These are phyloP conservation scores for Amphimallon solstitiale DNA, from an alignment of 2,888 invertebrate species.

Conservation along the genomic window DNA sequence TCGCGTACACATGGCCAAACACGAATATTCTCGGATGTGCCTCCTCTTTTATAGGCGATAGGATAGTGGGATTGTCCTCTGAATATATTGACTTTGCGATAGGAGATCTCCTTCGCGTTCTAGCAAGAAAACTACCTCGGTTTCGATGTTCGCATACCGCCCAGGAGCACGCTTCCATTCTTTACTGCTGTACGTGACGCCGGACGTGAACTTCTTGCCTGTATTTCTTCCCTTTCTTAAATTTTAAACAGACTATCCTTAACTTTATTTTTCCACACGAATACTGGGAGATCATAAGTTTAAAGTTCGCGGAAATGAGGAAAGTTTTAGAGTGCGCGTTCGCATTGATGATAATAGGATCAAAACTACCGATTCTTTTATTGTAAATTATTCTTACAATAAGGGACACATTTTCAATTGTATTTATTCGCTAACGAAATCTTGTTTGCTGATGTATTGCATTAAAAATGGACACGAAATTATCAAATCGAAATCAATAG, in stretches of 20 bases:
- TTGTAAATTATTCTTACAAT: too few species aligned
- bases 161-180: not conserved
- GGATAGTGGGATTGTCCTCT: conserved; percentile 8
- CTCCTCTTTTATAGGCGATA: conserved; percentile 7
- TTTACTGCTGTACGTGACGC: conserved; percentile 13
- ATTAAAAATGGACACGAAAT: too few species aligned
- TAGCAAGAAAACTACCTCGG: not conserved
- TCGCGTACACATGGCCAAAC: conserved; percentile 10
- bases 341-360: too few species aligned
- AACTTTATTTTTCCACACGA: not conserved
- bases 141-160: not conserved
- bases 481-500: too few species aligned
- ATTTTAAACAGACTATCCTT: not conserved
- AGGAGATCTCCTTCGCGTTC: conserved; percentile 10
- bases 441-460: too few species aligned
- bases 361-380: too few species aligned
- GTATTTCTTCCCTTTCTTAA: conserved; percentile 9
- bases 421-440: too few species aligned
- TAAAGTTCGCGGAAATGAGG: not conserved
- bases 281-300: not conserved
- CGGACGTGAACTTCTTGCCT: not conserved
- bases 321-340: not conserved
- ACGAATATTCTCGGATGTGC: not conserved
- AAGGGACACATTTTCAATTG: too few species aligned
- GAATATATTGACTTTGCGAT: conserved; percentile 15